Evolutionary conservation across 2,888 invertebrate genomes (phyloP).

Genomic region (Nephrocerus scutellatus): DNA sequence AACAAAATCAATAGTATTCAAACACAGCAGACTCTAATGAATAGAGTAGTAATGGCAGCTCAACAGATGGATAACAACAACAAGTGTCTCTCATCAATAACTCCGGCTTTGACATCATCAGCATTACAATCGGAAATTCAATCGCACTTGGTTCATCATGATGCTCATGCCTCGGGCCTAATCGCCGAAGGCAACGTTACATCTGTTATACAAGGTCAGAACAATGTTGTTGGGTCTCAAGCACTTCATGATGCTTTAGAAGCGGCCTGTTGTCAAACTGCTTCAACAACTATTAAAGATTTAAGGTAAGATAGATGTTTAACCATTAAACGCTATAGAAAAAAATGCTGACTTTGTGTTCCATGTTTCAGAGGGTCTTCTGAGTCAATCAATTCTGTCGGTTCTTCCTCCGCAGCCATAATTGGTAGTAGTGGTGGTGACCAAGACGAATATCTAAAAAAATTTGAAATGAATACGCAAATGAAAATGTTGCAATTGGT

Average conservation of each 20-base stretch:
- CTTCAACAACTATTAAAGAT: constrained; percentile 25
- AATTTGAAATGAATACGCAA: constrained; percentile 30
- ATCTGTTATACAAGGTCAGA: constrained; percentile 23
- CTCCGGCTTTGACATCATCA: constrained; percentile 40
- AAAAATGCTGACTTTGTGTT: constrained; percentile 13
- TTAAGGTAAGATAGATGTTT: constrained; percentile 20
- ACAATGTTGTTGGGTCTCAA: constrained; percentile 27
- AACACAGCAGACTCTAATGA: constrained; percentile 31
- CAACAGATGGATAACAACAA: constrained; percentile 24
- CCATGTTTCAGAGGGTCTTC: constrained; percentile 21
- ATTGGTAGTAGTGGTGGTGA: constrained; percentile 23
- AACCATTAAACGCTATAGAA: neutral
- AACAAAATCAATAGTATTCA: constrained; percentile 29
- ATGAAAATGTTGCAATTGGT: constrained; percentile 43
- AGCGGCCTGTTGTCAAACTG: constrained; percentile 30
- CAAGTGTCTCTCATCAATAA: constrained; percentile 29
- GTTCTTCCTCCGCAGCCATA: constrained; percentile 20
- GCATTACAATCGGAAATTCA: constrained; percentile 31
- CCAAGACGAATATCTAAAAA: constrained; percentile 29
- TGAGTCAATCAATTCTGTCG: constrained; percentile 29
- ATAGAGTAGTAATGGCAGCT: constrained; percentile 25
- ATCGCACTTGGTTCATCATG: constrained; percentile 22
- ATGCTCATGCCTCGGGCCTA: constrained; percentile 11
- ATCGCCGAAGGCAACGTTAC: constrained; percentile 23
- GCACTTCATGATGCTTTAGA: constrained; percentile 32